A percentile compares a stretch with the other conserved stretches of the same genome.
Conservation (phyloP, 1,140 invertebrate genomes). For the Scaptomyza pallida region DNA sequence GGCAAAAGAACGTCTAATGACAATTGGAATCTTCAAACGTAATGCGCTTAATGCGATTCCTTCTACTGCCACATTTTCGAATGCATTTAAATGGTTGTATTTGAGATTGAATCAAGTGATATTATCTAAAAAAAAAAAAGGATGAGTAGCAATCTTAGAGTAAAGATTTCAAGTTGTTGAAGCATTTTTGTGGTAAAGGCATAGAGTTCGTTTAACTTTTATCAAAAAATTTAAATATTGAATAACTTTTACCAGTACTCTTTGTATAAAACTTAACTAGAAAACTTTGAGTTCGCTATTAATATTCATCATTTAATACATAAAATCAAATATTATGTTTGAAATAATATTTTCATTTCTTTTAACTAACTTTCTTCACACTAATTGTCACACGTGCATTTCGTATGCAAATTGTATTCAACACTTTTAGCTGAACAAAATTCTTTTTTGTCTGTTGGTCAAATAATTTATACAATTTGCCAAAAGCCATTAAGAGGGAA, state of each 20-base stretch:
- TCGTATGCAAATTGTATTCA: background rate
- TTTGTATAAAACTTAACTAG: too few relatives aligned
- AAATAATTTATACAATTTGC: conserved; percentile 4
- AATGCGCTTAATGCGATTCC: conserved; percentile 39
- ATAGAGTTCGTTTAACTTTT: too few relatives aligned
- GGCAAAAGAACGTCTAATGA: conserved; percentile 49
- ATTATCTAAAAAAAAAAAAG: background rate
- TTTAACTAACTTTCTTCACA: too few relatives aligned
- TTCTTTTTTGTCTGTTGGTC: background rate
- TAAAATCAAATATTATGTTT: too few relatives aligned
- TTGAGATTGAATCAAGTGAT: conserved; percentile 19
- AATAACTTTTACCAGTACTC: too few relatives aligned
- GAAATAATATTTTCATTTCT: too few relatives aligned
- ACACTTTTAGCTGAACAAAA: conserved; percentile 4
- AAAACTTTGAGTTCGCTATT: too few relatives aligned
- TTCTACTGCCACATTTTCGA: conserved; percentile 11
- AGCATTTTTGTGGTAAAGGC: too few relatives aligned
- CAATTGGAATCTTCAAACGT: conserved; percentile 62
- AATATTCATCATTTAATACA: too few relatives aligned
- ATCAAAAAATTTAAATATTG: too few relatives aligned
- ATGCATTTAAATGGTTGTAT: conserved; percentile 29
- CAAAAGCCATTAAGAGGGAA: conserved; percentile 10
- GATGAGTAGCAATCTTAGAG: background rate
- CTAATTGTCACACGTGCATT: background rate
- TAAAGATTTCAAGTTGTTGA: too few relatives aligned